These are phyloP conservation scores for Coleophora flavipennella DNA, from an alignment of 2,888 invertebrate genomes.

Conservation along the genomic window DNA sequence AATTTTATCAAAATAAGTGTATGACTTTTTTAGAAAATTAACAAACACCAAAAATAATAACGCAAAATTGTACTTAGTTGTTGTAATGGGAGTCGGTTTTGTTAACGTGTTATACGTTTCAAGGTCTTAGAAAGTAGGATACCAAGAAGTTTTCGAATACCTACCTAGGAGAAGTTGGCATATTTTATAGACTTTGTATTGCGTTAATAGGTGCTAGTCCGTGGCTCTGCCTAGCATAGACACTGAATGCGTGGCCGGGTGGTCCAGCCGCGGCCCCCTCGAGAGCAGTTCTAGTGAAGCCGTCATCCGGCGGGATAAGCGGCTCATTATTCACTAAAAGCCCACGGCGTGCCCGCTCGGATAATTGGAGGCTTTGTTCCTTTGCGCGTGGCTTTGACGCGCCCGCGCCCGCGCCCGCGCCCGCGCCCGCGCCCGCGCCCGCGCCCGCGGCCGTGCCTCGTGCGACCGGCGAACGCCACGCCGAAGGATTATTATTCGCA, in stretches of 20 bases:
- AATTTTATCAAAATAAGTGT: too few relatives aligned
- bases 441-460: too few relatives aligned
- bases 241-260: constrained; percentile 25
- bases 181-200: too few relatives aligned
- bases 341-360: constrained; percentile 64
- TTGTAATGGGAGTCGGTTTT: too few relatives aligned
- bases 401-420: constrained; percentile 16
- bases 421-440: constrained; percentile 26
- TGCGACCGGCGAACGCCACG: constrained; percentile 36
- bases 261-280: constrained; percentile 47
- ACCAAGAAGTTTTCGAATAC: too few relatives aligned
- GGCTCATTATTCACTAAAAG: constrained; percentile 71
- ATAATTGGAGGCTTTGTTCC: constrained; percentile 70
- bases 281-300: constrained; percentile 59
- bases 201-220: too few relatives aligned
- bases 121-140: too few relatives aligned
- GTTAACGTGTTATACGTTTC: too few relatives aligned
- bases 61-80: too few relatives aligned
- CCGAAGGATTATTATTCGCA: constrained; percentile 57
- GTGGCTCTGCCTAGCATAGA: constrained; percentile 12
- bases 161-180: too few relatives aligned
- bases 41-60: too few relatives aligned
- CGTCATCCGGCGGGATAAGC: constrained; percentile 62
- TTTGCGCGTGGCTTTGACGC: constrained; percentile 60
- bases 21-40: too few relatives aligned